These are phyloP conservation scores for Dunckerocampus dactyliophorus DNA, from an alignment of 2,113 vertebrate genomes.

Conservation along the genomic window DNA sequence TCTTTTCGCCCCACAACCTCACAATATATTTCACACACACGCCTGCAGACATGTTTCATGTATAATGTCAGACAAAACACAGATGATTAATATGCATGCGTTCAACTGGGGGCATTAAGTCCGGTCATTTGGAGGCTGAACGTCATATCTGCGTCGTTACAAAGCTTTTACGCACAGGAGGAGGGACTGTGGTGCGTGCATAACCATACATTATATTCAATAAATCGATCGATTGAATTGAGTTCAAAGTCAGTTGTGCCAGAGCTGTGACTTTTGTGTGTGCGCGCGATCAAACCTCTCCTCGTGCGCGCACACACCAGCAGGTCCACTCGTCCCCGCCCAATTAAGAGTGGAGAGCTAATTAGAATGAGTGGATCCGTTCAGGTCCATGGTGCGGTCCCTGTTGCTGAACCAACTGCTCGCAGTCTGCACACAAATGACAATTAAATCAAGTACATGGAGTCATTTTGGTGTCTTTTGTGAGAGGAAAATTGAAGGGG, in stretches of 20 bases:
- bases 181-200: conserved; percentile 6
- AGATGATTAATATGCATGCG: conserved; percentile 81
- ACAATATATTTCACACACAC: conserved; percentile 71
- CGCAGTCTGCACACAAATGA: conserved; percentile 16
- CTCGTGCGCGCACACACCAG: conserved; percentile 42
- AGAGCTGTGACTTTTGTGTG: conserved; percentile 17
- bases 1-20: too few relatives aligned
- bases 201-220: too few relatives aligned
- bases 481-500: not conserved
- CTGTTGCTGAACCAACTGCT: conserved; percentile 21
- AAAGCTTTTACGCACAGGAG: conserved; percentile 45
- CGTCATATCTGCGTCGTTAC: conserved; percentile 74
- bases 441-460: conserved; percentile 9
- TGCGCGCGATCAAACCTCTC: conserved; percentile 34
- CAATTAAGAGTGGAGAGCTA: conserved; percentile 73
- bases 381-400: conserved; percentile 18
- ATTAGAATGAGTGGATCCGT: conserved; percentile 65
- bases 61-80: conserved; percentile 71
- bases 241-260: conserved; percentile 12
- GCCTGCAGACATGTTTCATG: conserved; percentile 77
- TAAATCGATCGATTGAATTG: not conserved
- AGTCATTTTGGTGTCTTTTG: not conserved
- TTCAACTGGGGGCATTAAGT: conserved; percentile 79
- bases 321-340: conserved; percentile 49
- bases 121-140: conserved; percentile 70